These are phyloP conservation scores for Fratercula arctica DNA, from an alignment of 2,797 vertebrate genomes.

Conservation along the genomic window DNA sequence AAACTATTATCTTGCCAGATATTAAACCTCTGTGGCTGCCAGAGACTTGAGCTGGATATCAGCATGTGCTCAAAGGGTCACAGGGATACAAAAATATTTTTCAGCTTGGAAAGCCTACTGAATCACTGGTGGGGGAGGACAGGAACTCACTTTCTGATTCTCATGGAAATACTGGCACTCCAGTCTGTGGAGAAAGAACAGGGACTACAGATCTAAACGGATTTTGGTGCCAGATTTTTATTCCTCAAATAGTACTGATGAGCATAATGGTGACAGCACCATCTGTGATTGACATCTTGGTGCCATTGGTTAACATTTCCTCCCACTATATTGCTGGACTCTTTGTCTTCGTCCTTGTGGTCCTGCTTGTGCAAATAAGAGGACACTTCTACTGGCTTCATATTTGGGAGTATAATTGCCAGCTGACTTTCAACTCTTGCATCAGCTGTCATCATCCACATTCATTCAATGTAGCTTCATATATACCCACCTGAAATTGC, in stretches of 20 bases:
- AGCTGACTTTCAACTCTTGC: not conserved
- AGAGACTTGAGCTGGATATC: not conserved
- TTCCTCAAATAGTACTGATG: not conserved
- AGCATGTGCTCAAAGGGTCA: not conserved
- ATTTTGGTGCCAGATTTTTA: not conserved
- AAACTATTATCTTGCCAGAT: not conserved
- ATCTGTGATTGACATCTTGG: not conserved
- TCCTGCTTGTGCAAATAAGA: not conserved
- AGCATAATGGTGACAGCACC: not conserved
- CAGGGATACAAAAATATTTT: not conserved
- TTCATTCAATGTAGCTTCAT: not conserved
- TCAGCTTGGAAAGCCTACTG: not conserved
- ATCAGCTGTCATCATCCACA: not conserved
- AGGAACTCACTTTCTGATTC: not conserved
- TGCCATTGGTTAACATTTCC: not conserved
- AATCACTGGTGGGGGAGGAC: not conserved
- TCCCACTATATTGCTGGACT: not conserved
- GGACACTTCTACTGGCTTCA: not conserved
- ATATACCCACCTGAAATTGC: not conserved
- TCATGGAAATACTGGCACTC: not conserved
- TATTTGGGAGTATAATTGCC: not conserved
- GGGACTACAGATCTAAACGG: not conserved
- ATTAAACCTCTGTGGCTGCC: not conserved
- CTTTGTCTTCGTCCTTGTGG: not conserved
- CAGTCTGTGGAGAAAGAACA: not conserved